phyloP scores from a whole-genome alignment of 92 coral and sea anemone species.

The Epizoanthus illoricatus region DNA sequence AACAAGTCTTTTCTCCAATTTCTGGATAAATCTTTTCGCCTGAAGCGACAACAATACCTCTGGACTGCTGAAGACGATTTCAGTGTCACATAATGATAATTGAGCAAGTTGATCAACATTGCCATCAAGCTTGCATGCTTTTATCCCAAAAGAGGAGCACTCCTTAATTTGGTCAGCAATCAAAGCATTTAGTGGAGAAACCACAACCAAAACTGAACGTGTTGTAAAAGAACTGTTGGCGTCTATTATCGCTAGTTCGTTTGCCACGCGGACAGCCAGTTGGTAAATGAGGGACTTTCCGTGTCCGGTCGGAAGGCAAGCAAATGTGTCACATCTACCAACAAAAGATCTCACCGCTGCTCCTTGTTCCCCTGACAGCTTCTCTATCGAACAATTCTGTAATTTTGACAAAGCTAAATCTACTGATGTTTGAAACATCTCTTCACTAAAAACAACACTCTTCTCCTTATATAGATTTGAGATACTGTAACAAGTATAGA shows the following conservation, averaged over 20 bases:
- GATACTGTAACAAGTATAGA: no score
- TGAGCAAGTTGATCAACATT: conserved; percentile 9
- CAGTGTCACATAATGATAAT: conserved; percentile 4
- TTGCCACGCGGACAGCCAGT: background rate
- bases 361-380: background rate
- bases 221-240: conserved; percentile 16
- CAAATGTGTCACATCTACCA: conserved; percentile 5
- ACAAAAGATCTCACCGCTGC: background rate
- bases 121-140: conserved; percentile 1
- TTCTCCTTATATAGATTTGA: no score
- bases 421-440: background rate
- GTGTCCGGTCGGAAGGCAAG: conserved; percentile 7
- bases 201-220: conserved; percentile 14
- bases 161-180: conserved; percentile 11
- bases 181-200: conserved; percentile 4
- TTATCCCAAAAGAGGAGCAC: conserved; percentile 7
- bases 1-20: background rate
- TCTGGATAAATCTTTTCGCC: conserved; percentile 5
- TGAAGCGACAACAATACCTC: background rate
- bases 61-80: conserved; percentile 9
- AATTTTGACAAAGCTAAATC: conserved; percentile 19
- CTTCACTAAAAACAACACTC: background rate
- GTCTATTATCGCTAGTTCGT: conserved; percentile 1
- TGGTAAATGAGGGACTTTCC: conserved; percentile 14
- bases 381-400: conserved; percentile 22